Evolutionary conservation across 2,797 vertebrate species (phyloP), one percentile per base, ranked within the genome.

Genomic region (Anas flavirostris): DNA sequence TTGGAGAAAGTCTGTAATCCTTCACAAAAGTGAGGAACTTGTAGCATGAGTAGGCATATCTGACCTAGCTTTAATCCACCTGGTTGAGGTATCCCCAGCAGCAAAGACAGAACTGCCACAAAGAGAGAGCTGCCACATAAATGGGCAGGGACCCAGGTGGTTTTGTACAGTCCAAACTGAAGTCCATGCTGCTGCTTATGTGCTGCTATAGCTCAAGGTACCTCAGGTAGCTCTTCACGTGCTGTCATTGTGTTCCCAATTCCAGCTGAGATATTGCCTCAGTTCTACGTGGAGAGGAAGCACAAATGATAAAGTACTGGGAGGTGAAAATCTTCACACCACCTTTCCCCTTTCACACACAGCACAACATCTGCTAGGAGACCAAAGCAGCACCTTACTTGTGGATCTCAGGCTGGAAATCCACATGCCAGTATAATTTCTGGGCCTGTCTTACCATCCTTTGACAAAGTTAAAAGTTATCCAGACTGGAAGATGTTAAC

Each of bases 81-180:
- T 58, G 60, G 13, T 48, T 53, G 67, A 89, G 78, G 63, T 25
- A 56, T 7, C 31, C 21, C 16, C 16, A 86, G 56, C 35, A 82
- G 56, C 31, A 72, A 62, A 58, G 28, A 52, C 50, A 52, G 25
- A 52, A 28, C 50, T 52, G 50, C 26, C 50, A 52, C 26, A 26
- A 52, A 52, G 50, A 52, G 8, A 52, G 50, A 52, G 10, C 1
- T 4, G 48, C 11, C 48, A 15, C 19, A 3, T 22, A 59, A 77
- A 74, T 0, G 1, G 4, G 5, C 37, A 82, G 55, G 29, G 12
- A 55, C 8, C 6, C 15, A 2, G 1, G 16, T 33, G 44, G 13
- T 35, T 86, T 37, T 81, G 37, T 10, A 4, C 7, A 9, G 46
- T 9, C 46, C 18, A 28, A 26, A 19, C 33, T 69, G 46, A 33